Evolutionary conservation across 2,888 invertebrate genomes (phyloP), one percentile per base, ranked within the genome.

Genomic region (Hecatera dysodea): DNA sequence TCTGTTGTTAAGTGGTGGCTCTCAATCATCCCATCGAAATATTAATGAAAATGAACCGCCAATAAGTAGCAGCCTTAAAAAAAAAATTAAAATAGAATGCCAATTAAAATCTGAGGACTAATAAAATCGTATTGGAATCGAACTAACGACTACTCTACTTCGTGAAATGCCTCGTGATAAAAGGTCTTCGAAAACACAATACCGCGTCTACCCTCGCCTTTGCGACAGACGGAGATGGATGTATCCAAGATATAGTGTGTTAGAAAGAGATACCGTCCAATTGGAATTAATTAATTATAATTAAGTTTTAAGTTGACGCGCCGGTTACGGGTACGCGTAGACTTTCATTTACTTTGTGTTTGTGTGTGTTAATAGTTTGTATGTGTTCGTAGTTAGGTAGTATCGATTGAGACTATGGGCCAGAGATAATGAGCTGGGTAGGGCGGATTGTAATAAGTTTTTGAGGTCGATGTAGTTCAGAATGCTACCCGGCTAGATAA

Each of bases 211-310:
- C 94, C 93, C 94, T 93, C 91, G 89, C 87, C 88, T 88, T 86
- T 85, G 82, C 86, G 91, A 84, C 83, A 86, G 93, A 94, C 82
- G 83, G 91, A 86, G 95, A 95, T 80, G 83, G 88, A 75, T 75
- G 90, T 92, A 96, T 91, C 91, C 93, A 96, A 96, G 96, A 96
- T 93, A 85, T 80, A 73, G 70, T 84, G 74, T 71, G 93, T 80
- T 89, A 81, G 95, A 95, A 89, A 91, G 92, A 92, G 94, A 96
- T 88, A 89, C 90, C 88, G 90, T 91, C 91, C 97, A 97, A 97
- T 97, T 97, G 97, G 97, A 97, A 97, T 97, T 97, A 97, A 97
- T 97, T 97, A 97, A 97, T 97, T 97, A 97, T 97, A 97, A 97
- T 97, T 97, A 97, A 97, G 97, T 97, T 97, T 96, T 97, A 97